Evolutionary conservation across 2,113 vertebrate genomes (phyloP), one percentile per base, ranked within the genome.

Genomic region (Hucho hucho): DNA sequence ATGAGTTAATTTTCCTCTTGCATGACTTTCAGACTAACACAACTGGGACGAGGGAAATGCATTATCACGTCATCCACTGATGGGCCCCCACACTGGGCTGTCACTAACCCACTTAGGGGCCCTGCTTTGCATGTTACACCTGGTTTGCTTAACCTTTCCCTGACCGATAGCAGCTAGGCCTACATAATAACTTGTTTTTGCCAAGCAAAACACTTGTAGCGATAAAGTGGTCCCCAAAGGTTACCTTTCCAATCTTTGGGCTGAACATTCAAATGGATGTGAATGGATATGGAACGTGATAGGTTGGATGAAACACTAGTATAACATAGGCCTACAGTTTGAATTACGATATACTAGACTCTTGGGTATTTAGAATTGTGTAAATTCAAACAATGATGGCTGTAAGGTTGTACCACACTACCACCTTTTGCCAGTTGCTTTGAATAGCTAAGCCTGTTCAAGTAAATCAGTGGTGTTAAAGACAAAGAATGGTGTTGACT

Each of bases 111-210:
- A 61, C n/a, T 16, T 22, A 61, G n/a, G 58, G 58, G 58, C 20
- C 58, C 29, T 32, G 64, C 18, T 67, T 67, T 67, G 16, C 9
- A 32, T 67, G 28, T 32, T 29, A 67, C 29, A 37, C 28, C 29
- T 67, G 65, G 65, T 32, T 67, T 26, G 26, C 29, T 20, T 67
- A 12, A 37, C 65, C 65, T 67, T 67, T 67, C 14, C 65, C 20
- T 67, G 65, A 67, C 65, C 6, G 6, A 67, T 67, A n/a, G 20
- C 14, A 37, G 65, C 14, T 29, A 14, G 26, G 37, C 37, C 37
- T 43, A 43, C 37, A 43, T 43, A 43, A 26, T 13, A 13, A 65
- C 64, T 3, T 28, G 24, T 29, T 28, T 28, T 16, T 18, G 29
- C 64, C 64, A 67, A 67, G 64, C 25, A 67, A 67, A 67, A 20